Conservation (phyloP, 92 coral and sea anemone species). For the Parazoanthus swiftii region DNA sequence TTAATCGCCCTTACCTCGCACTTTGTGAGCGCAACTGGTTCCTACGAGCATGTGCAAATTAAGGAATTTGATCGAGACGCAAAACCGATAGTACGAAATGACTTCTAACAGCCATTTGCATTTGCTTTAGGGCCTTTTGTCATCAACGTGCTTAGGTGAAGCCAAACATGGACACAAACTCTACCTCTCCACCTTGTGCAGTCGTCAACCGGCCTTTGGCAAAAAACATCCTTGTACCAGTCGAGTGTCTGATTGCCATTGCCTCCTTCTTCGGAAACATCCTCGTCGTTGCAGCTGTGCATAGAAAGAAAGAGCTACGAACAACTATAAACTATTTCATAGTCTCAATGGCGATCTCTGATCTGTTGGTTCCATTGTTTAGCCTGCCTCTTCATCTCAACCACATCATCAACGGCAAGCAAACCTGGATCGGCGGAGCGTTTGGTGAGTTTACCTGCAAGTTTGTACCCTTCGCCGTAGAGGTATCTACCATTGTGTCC, state of each 20-base stretch:
- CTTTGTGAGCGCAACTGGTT: too few species aligned
- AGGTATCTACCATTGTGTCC: conserved; percentile 65
- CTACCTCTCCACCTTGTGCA: too few species aligned
- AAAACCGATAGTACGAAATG: too few species aligned
- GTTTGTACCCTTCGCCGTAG: conserved; percentile 51
- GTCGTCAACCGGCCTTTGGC: too few species aligned
- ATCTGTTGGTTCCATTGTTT: too few species aligned
- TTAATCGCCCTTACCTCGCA: too few species aligned
- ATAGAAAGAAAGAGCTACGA: conserved; percentile 52
- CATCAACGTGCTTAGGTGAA: too few species aligned
- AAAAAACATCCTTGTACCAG: background rate
- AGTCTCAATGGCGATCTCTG: background rate
- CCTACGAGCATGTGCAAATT: too few species aligned
- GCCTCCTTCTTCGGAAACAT: conserved; percentile 63
- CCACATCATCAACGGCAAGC: conserved; percentile 44
- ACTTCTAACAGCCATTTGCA: too few species aligned
- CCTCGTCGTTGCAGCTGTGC: conserved; percentile 58
- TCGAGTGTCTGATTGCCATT: conserved; percentile 27
- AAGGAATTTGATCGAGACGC: too few species aligned
- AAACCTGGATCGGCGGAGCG: background rate
- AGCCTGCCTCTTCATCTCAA: background rate
- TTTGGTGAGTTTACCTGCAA: conserved; percentile 44
- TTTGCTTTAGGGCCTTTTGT: too few species aligned
- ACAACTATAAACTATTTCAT: conserved; percentile 55
- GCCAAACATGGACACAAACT: too few species aligned